phyloP scores from a whole-genome alignment of 2,797 vertebrate species.

The Distichodus sexfasciatus region DNA sequence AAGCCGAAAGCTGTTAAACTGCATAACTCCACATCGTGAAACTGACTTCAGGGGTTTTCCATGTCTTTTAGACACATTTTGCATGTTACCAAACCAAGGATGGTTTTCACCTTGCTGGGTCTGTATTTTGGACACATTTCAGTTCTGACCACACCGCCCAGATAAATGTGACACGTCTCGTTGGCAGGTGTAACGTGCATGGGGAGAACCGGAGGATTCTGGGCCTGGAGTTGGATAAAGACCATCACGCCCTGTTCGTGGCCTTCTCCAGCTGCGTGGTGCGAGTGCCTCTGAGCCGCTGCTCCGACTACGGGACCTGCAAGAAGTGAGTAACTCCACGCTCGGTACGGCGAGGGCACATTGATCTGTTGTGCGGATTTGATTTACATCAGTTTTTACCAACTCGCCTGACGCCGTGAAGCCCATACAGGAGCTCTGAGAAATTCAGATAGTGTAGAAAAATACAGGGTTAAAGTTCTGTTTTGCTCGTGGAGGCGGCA shows the following conservation, averaged over 20 bases:
- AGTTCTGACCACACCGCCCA: too few species aligned
- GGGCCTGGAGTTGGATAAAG: conserved; percentile 83
- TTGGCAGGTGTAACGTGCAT: conserved; percentile 76
- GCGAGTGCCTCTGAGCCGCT: conserved; percentile 84
- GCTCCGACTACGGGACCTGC: conserved; percentile 76
- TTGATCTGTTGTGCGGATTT: not conserved
- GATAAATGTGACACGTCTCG: not conserved
- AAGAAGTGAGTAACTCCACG: conserved; percentile 74
- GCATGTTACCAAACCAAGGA: too few species aligned
- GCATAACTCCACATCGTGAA: too few species aligned
- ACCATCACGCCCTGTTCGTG: conserved; percentile 84
- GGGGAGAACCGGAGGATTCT: conserved; percentile 78
- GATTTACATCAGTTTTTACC: too few species aligned
- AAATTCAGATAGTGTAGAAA: too few species aligned
- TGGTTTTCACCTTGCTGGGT: too few species aligned
- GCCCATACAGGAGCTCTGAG: too few species aligned
- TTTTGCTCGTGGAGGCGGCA: not conserved
- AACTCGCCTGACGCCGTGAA: too few species aligned
- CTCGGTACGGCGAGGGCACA: not conserved
- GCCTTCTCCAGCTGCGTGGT: conserved; percentile 86
- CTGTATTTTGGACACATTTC: too few species aligned
- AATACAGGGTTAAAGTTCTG: not conserved
- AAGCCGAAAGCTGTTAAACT: too few species aligned
- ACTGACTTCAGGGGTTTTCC: too few species aligned
- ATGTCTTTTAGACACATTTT: too few species aligned